Base-by-base conservation (phyloP, 2,888 invertebrate genomes). In the Teleiodes luculella region DNA sequence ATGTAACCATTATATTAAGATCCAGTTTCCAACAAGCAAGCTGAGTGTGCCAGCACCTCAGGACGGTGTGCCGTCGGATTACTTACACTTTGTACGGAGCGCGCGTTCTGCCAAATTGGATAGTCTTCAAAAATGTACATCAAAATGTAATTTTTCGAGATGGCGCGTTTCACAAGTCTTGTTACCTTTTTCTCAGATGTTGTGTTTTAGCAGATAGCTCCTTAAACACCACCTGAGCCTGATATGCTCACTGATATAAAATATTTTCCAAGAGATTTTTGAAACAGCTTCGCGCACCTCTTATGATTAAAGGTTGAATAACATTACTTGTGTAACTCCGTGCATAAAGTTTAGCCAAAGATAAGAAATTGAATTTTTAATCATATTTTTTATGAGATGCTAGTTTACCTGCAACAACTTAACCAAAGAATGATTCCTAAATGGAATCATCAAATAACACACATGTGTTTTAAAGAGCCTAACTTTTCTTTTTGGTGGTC, bases 71-170 rank as follows among this genome's bases (percentile, higher is more conserved):
- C 13, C 37, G 20, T 14, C 13, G 49, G 49, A 49, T 49, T 49
- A 49, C 49, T 36, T 37, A 49, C 49, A 49, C 14, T 49, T 37
- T 49, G 36, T 28, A 28, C 49, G 14, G 28, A 49, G 37, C 49
- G 8, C 41, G 41, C 43, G 43, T 28, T 37, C 14, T 37, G 36
- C 49, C 16, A 49, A 49, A 49, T 49, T 49, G 49, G 49, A 37
- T 28, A 28, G 13, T 46, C 31, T 48, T 48, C 48, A 48, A 48
- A 48, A 48, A 48, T 35, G 33, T 33, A 48, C 20, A 31, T 43
- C 43, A 43, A 43, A 43, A 28, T n/a, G 28, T 28, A 43, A 43
- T 43, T 43, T 43, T 43, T 43, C 43, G 28, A 43, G 43, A 43
- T 28, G 13, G 24, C n/a, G 24, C 28, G 18, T 41, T 41, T 41